These are phyloP conservation scores for Hydropotes inermis DNA, from an alignment of 2,113 vertebrate species.

Conservation along the genomic window DNA sequence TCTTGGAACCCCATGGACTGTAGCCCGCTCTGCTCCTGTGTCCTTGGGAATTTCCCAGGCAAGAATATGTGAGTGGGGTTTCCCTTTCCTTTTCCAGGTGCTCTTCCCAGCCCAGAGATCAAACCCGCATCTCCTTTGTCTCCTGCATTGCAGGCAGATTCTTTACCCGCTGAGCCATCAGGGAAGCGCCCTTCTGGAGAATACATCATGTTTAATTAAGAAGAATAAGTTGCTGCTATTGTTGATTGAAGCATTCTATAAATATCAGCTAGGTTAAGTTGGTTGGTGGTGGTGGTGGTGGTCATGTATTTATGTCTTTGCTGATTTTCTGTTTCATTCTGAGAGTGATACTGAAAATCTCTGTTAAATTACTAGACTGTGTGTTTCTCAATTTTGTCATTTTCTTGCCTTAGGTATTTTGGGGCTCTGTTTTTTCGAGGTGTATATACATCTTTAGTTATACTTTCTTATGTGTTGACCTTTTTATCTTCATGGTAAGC, in stretches of 20 bases:
- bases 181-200: neutral
- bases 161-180: neutral
- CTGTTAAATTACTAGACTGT: neutral
- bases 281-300: neutral
- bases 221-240: neutral
- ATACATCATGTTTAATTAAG: neutral
- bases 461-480: neutral
- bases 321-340: neutral
- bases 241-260: neutral
- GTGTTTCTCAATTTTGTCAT: neutral
- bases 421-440: neutral
- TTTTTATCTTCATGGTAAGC: neutral
- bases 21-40: neutral
- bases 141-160: neutral
- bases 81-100: neutral
- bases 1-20: neutral
- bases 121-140: neutral
- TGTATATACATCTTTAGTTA: neutral
- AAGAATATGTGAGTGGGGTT: neutral
- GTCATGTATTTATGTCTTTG: neutral
- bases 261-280: neutral
- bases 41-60: neutral
- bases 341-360: neutral
- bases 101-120: neutral
- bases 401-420: neutral